Percentiles rank a stretch among this genome's conserved stretches.
Evolutionary conservation across 2,113 vertebrate genomes (phyloP).

Genomic region (Sus scrofa): DNA sequence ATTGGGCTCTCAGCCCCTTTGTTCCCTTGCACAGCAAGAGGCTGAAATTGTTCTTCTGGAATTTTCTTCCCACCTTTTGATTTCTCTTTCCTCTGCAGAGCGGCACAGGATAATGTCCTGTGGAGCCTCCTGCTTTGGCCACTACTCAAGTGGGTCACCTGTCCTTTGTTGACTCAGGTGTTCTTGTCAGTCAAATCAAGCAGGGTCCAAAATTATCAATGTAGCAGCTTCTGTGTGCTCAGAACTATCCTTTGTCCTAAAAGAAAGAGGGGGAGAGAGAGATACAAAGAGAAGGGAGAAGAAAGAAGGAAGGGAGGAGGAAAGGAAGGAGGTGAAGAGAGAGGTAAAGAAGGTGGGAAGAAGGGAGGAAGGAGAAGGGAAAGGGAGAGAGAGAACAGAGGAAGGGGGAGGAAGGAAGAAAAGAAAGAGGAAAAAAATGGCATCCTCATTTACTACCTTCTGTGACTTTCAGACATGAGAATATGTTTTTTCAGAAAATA

Average conservation of each 20-base stretch:
- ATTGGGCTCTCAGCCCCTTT: neutral
- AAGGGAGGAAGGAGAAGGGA: neutral
- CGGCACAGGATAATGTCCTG: neutral
- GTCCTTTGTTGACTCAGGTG: neutral
- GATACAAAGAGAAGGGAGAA: rapidly evolving
- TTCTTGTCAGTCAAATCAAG: neutral
- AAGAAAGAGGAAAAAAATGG: neutral
- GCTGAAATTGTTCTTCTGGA: neutral
- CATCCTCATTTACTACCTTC: neutral
- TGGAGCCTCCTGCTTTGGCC: neutral
- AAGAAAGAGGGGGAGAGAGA: neutral
- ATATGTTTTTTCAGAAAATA: neutral
- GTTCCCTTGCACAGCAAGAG: neutral
- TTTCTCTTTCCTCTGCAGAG: neutral
- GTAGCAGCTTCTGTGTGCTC: neutral
- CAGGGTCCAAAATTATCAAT: neutral
- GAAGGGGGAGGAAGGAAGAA: too few species aligned
- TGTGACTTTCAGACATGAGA: neutral
- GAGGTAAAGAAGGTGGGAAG: rapidly evolving
- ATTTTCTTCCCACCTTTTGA: neutral
- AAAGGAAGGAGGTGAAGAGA: rapidly evolving
- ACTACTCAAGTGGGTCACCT: neutral
- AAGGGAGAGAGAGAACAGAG: too few species aligned
- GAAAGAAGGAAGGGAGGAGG: rapidly evolving
- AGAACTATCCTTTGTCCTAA: neutral